Base-by-base conservation (phyloP, 2,888 invertebrate genomes). In the Melieria picta region DNA sequence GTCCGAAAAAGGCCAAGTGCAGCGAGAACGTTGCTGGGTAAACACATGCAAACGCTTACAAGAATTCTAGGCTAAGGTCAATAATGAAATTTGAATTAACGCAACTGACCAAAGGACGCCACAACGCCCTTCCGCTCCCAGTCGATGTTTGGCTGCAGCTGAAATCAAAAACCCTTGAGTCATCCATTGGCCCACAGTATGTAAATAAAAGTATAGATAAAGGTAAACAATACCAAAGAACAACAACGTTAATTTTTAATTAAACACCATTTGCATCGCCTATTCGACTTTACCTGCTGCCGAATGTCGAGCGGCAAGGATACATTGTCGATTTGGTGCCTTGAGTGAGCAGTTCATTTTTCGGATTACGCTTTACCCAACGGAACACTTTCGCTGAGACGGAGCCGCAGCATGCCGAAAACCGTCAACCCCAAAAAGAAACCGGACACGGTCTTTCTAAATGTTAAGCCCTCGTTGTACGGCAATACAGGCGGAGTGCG, bases 401-500 rank as follows among this genome's bases (percentile, higher is more conserved):
- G 30, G 30, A n/a, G 7, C 13, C n/a, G 30, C 57, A 56, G 0
- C 75, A 85, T 84, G 84, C 80, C 80, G 71, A 81, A 80, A 75
- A 80, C 80, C 71, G 80, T 76, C 56, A 78, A 81, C 72, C 82
- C 82, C 70, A 80, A 80, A 58, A 80, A 80, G 72, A 85, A 85
- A 71, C 77, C 81, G 65, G 83, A 83, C 64, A 79, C 84, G 52
- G 81, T 86, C 55, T 86, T 86, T 73, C 78, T 86, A 6, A 86
- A 86, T 77, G 85, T 85, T 50, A 85, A 86, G 64, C 86, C 86
- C 2, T 76, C 76, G 6, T 73, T 84, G 42, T 80, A 79, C 55
- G 77, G 79, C 7, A 79, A 80, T 57, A 75, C 79, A 16, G 78
- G 79, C 43, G 78, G 77, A 5, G 79, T 84, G 0, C 78, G 83